phyloP scores from a whole-genome alignment of 2,888 invertebrate genomes.

The Pecten maximus region DNA sequence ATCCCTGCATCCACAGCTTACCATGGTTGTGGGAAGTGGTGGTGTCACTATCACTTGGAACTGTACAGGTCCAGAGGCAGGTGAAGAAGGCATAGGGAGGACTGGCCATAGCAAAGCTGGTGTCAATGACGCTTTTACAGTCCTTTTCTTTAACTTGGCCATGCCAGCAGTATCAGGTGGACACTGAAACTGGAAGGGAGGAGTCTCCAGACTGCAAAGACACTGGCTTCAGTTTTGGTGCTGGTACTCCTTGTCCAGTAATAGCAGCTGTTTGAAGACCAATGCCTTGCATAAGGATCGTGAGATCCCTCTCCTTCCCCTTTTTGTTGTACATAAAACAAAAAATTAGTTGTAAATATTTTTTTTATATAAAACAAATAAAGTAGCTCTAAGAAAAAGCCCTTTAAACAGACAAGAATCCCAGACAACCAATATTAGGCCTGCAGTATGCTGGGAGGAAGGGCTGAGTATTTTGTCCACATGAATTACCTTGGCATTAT shows the following conservation, averaged over 20 bases:
- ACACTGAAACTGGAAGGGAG: not conserved
- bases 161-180: conserved; percentile 39
- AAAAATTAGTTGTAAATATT: not conserved
- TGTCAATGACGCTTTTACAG: not conserved
- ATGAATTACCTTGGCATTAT: too few species aligned
- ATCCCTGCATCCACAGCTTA: too few species aligned
- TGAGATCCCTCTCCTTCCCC: conserved; percentile 27
- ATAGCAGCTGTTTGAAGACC: not conserved
- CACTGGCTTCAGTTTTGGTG: not conserved
- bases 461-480: too few species aligned
- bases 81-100: not conserved
- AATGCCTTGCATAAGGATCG: conserved; percentile 5
- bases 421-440: too few species aligned
- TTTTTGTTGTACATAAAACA: conserved; percentile 33
- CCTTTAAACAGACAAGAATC: too few species aligned
- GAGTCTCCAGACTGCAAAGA: not conserved
- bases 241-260: conserved; percentile 1
- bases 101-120: not conserved
- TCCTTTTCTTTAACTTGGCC: not conserved
- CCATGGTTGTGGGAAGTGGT: too few species aligned
- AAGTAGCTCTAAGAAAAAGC: too few species aligned
- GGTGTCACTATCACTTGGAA: not conserved
- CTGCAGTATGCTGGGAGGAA: too few species aligned
- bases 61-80: not conserved
- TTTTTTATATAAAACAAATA: not conserved